Evolutionary conservation across 2,797 vertebrate genomes (phyloP).

Genomic region (Steatocranus sp.): DNA sequence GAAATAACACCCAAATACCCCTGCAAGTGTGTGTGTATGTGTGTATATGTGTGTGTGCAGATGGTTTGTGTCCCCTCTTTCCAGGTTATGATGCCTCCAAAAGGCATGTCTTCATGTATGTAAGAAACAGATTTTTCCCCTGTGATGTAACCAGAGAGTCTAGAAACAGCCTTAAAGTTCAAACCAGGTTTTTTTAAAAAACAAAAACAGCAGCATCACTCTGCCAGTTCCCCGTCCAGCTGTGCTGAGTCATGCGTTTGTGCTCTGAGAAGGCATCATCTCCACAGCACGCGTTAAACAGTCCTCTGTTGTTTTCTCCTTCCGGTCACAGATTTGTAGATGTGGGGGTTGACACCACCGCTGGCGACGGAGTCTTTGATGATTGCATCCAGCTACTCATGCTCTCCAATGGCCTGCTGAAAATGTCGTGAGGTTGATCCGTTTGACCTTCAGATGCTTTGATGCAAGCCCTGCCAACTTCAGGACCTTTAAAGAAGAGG

Average conservation of each 20-base stretch:
- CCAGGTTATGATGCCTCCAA: not conserved
- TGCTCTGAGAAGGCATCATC: not conserved
- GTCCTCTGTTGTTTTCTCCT: not conserved
- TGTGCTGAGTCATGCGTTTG: not conserved
- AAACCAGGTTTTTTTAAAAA: not conserved
- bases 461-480: slow-evolving; percentile 17
- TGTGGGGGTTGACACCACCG: not conserved
- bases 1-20: slow-evolving; percentile 55
- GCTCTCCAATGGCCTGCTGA: slow-evolving; percentile 10
- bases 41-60: not conserved
- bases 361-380: slow-evolving; percentile 13
- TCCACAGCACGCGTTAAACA: not conserved
- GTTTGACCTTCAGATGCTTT: slow-evolving; percentile 38
- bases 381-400: slow-evolving; percentile 15
- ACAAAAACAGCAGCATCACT: not conserved
- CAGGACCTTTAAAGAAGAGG: not conserved
- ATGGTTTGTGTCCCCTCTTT: not conserved
- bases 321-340: slow-evolving; percentile 6
- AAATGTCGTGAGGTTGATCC: slow-evolving; percentile 19
- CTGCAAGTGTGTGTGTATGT: not conserved
- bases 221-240: not conserved
- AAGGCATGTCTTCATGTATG: not conserved
- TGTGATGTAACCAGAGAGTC: not conserved
- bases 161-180: not conserved
- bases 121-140: not conserved